Conservation (phyloP, 1,140 invertebrate species). For the Orius insidiosus region DNA sequence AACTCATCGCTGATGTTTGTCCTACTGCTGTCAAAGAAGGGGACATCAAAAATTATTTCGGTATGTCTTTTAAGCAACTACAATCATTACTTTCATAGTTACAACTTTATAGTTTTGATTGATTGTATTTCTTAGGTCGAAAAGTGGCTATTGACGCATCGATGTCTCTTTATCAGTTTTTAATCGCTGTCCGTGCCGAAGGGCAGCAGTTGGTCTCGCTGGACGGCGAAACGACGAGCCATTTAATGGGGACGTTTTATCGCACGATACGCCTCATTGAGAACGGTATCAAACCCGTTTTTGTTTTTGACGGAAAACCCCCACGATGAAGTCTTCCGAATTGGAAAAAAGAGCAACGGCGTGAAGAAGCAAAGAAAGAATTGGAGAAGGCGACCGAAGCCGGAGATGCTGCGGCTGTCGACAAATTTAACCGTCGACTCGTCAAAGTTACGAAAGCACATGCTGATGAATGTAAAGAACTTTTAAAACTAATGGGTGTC, state of each 20-base stretch:
- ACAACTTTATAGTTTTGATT: no score
- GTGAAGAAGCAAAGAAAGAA: conserved; percentile 86
- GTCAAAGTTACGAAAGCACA: conserved; percentile 92
- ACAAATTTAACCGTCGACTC: conserved; percentile 84
- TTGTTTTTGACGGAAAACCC: conserved; percentile 97
- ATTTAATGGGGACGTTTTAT: conserved; percentile 96
- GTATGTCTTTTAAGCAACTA: conserved; percentile 39
- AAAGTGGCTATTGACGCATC: conserved; percentile 97
- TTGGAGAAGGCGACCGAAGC: conserved; percentile 81
- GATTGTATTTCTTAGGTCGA: no score
- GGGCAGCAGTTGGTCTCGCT: conserved; percentile 77
- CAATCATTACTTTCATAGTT: conserved; percentile 29
- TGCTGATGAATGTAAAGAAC: conserved; percentile 73
- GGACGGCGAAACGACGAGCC: conserved; percentile 92
- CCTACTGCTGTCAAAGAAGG: conserved; percentile 83
- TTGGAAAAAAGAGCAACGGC: conserved; percentile 67
- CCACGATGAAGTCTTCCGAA: conserved; percentile 86
- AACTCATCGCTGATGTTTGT: conserved; percentile 85
- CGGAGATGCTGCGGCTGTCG: conserved; percentile 74
- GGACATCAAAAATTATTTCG: conserved; percentile 96
- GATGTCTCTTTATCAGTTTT: conserved; percentile 98
- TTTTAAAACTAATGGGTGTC: conserved; percentile 87
- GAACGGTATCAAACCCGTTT: conserved; percentile 96
- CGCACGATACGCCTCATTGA: conserved; percentile 92
- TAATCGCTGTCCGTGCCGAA: conserved; percentile 93